Evolutionary conservation across 2,888 invertebrate genomes (phyloP).

Genomic region (Cheilosia impressa): DNA sequence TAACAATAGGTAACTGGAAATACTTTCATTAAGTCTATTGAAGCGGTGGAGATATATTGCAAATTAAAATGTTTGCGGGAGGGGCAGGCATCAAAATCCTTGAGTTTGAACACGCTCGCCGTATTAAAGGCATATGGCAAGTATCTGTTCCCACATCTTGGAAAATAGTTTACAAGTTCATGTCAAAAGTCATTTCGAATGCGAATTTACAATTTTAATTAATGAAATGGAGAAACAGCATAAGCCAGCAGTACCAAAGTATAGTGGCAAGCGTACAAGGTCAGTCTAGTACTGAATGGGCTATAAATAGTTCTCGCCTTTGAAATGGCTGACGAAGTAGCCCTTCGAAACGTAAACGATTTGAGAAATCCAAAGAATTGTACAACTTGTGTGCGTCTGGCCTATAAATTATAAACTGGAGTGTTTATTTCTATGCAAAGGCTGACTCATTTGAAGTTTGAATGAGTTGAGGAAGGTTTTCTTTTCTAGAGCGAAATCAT

Average conservation of each 20-base stretch:
- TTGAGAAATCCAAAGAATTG: conserved; percentile 1
- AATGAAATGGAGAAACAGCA: conserved; percentile 9
- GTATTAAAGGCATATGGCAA: conserved; percentile 22
- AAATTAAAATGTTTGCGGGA: background rate
- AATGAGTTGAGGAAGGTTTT: conserved; percentile 14
- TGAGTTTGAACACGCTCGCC: background rate
- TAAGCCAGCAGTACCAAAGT: background rate
- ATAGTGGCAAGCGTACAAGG: conserved; percentile 28
- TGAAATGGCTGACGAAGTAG: background rate
- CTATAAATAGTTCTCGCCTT: conserved; percentile 14
- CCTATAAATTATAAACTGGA: background rate
- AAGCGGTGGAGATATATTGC: conserved; percentile 31
- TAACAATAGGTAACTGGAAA: background rate
- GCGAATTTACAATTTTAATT: conserved; percentile 47
- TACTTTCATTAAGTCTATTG: conserved; percentile 30
- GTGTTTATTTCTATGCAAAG: conserved; percentile 14
- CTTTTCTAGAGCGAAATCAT: background rate
- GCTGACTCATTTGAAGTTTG: background rate
- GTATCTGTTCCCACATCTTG: conserved; percentile 31
- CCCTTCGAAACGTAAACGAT: conserved; percentile 30
- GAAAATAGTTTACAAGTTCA: conserved; percentile 18
- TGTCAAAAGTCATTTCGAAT: conserved; percentile 28
- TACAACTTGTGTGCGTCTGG: background rate
- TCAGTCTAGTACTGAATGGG: conserved; percentile 4
- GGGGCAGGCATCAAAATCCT: conserved; percentile 1